Conservation (phyloP, 2,888 invertebrate species). For the Aspidiotus destructor region DNA sequence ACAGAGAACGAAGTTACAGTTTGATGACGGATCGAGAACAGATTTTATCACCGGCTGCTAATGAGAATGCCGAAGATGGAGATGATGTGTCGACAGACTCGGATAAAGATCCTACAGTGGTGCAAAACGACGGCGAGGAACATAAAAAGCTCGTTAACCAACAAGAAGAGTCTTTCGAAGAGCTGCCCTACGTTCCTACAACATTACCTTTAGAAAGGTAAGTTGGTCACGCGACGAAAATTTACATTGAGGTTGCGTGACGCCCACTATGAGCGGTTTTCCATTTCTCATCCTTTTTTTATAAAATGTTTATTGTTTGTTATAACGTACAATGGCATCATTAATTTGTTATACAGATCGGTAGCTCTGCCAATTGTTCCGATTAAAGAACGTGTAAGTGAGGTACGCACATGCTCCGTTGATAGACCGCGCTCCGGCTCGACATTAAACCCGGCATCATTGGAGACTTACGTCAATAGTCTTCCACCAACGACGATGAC, state of each 20-base stretch:
- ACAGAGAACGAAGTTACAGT: too few relatives aligned
- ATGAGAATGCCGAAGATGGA: conserved; percentile 25
- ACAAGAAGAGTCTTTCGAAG: conserved; percentile 65
- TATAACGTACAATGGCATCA: not conserved
- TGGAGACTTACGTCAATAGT: conserved; percentile 53
- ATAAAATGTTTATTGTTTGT: not conserved
- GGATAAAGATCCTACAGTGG: conserved; percentile 34
- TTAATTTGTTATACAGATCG: conserved; percentile 43
- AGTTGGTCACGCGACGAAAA: conserved; percentile 5
- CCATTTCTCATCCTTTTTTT: not conserved
- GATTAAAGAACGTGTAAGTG: conserved; percentile 57
- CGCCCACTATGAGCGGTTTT: too few relatives aligned
- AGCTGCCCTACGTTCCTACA: conserved; percentile 81
- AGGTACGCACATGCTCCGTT: conserved; percentile 58
- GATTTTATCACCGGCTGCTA: too few relatives aligned
- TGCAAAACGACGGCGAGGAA: conserved; percentile 52
- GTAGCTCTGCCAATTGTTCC: conserved; percentile 72
- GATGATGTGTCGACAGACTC: conserved; percentile 37
- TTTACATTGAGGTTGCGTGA: not conserved
- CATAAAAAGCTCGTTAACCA: conserved; percentile 64
- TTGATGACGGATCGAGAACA: too few relatives aligned
- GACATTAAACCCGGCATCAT: conserved; percentile 58
- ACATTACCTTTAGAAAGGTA: conserved; percentile 71
- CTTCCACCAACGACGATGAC: conserved; percentile 33
- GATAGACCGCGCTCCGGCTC: conserved; percentile 65